Conservation (phyloP, 64 coral and sea anemone genomes). For the Actinia equina region DNA sequence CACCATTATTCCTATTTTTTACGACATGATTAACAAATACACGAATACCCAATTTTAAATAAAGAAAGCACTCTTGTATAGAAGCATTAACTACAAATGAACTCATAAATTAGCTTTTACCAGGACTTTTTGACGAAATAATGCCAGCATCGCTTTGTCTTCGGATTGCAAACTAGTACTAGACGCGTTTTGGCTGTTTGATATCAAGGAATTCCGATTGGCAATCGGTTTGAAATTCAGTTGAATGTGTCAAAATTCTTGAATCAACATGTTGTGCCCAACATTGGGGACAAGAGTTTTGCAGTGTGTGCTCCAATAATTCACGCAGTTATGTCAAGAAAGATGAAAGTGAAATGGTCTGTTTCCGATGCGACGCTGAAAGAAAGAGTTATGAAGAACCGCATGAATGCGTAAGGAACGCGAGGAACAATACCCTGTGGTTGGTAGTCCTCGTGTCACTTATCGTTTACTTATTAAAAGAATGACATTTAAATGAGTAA, state of each 20-base stretch:
- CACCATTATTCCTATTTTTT: no score
- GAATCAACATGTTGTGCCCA: background rate
- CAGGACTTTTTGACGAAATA: background rate
- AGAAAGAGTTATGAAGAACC: background rate
- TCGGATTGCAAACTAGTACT: background rate
- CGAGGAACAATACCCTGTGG: background rate
- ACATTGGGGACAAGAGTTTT: no score
- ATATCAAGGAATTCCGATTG: background rate
- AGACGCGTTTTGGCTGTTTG: background rate
- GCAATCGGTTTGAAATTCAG: background rate
- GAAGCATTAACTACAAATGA: no score
- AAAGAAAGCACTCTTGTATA: background rate
- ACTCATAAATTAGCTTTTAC: background rate
- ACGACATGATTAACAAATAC: background rate
- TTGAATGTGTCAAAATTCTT: background rate
- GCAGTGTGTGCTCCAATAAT: no score
- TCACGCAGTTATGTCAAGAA: no score
- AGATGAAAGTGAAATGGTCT: background rate
- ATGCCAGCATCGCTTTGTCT: background rate
- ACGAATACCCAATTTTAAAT: background rate
- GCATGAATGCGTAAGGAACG: background rate
- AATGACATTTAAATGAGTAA: background rate
- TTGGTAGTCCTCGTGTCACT: background rate
- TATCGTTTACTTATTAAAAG: background rate
- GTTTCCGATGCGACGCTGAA: background rate